Percentiles rank a stretch among this genome's conserved stretches.
These are phyloP conservation scores for Lissocephala sabroskyi DNA, from an alignment of 2,888 invertebrate genomes.

Conservation along the genomic window DNA sequence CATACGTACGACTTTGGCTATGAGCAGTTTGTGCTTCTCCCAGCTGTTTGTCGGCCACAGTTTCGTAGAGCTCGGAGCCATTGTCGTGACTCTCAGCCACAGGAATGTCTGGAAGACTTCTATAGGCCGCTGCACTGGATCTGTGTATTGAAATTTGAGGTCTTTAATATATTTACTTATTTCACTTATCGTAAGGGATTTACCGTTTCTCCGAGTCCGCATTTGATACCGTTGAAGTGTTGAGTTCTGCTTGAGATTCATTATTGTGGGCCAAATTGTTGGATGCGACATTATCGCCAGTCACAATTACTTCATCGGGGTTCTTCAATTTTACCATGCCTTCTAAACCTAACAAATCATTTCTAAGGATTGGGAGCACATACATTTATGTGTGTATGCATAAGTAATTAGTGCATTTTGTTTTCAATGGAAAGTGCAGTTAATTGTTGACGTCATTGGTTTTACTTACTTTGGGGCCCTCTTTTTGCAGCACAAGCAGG, in stretches of 20 bases:
- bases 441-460: too few species aligned
- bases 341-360: slow-evolving; percentile 81
- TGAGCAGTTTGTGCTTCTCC: slow-evolving; percentile 44
- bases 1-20: slow-evolving; percentile 3
- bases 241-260: slow-evolving; percentile 69
- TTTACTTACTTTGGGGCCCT: slow-evolving; percentile 81
- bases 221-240: slow-evolving; percentile 68
- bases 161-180: not conserved
- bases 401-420: too few species aligned
- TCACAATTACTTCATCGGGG: slow-evolving; percentile 76
- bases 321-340: slow-evolving; percentile 83
- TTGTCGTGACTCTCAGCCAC: slow-evolving; percentile 82
- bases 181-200: not conserved
- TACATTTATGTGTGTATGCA: slow-evolving; percentile 1
- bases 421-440: too few species aligned
- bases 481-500: slow-evolving; percentile 83
- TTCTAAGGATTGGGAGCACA: slow-evolving; percentile 73
- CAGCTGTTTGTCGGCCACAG: slow-evolving; percentile 78
- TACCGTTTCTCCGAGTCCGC: slow-evolving; percentile 70
- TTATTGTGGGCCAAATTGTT: slow-evolving; percentile 48
- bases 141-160: slow-evolving; percentile 35
- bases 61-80: slow-evolving; percentile 88
- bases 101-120: slow-evolving; percentile 90
- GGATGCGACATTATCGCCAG: slow-evolving; percentile 25
- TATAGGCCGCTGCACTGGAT: slow-evolving; percentile 75